These are phyloP conservation scores for Hedychridium roseum DNA, from an alignment of 2,888 invertebrate species.

Conservation along the genomic window DNA sequence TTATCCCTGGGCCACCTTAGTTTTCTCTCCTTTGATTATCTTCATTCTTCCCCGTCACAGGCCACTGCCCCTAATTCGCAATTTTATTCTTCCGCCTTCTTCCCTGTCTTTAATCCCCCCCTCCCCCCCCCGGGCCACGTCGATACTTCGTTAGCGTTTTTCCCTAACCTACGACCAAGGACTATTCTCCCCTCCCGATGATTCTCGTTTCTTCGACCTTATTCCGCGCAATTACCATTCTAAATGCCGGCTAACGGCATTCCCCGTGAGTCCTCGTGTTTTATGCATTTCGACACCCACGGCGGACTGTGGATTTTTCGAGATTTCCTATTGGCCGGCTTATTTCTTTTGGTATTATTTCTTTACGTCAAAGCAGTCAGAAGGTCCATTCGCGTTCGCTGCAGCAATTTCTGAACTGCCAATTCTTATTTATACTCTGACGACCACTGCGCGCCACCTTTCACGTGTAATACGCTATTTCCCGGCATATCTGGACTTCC, in stretches of 20 bases:
- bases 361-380: too few species aligned
- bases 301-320: too few species aligned
- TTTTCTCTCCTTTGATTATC: conserved; percentile 7
- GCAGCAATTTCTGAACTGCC: conserved; percentile 42
- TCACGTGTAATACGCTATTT: neutral
- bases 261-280: too few species aligned
- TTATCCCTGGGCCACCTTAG: conserved; percentile 4
- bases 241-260: too few species aligned
- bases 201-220: too few species aligned
- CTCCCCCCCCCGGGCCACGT: neutral
- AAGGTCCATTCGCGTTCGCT: conserved; percentile 5
- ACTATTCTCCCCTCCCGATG: too few species aligned
- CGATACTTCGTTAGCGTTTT: too few species aligned
- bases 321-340: too few species aligned
- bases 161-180: too few species aligned
- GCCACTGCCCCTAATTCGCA: neutral
- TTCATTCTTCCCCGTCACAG: conserved; percentile 4
- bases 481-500: neutral
- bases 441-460: conserved; percentile 1
- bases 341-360: too few species aligned
- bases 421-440: conserved; percentile 43
- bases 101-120: neutral
- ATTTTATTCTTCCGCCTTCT: neutral
- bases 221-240: too few species aligned
- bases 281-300: too few species aligned